Percentiles rank a stretch among this genome's conserved stretches.
Conservation (phyloP, 2,113 vertebrate species). For the Lontra canadensis region DNA sequence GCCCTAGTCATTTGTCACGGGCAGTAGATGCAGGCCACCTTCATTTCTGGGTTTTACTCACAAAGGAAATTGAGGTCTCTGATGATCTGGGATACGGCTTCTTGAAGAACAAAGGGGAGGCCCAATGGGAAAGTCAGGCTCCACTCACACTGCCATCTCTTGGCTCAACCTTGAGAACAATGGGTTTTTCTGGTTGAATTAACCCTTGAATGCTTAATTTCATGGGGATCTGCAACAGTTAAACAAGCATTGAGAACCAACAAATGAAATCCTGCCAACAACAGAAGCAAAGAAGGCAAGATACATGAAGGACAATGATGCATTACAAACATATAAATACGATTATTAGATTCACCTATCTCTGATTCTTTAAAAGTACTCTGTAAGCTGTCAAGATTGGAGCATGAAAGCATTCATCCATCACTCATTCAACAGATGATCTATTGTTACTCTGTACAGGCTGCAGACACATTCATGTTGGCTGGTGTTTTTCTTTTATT, state of each 20-base stretch:
- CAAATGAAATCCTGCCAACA: conserved; percentile 41
- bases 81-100: neutral
- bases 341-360: neutral
- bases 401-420: neutral
- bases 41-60: conserved; percentile 14
- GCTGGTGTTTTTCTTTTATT: neutral
- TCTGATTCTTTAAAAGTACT: neutral
- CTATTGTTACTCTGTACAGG: neutral
- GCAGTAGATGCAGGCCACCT: neutral
- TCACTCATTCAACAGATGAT: neutral
- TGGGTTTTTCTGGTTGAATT: conserved; percentile 55
- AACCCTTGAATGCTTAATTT: conserved; percentile 36
- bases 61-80: conserved; percentile 32
- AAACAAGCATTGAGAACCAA: neutral
- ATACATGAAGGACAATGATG: neutral
- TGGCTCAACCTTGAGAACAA: conserved; percentile 54
- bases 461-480: neutral
- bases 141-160: neutral
- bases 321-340: neutral
- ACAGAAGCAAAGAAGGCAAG: neutral
- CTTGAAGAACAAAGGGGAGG: neutral
- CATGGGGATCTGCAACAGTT: conserved; percentile 59
- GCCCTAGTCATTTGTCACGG: fast-evolving
- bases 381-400: neutral
- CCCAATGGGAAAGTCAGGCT: conserved; percentile 18